Evolutionary conservation across 1,140 invertebrate species (phyloP), one percentile per base, ranked within the genome.

Genomic region (Proctacanthus coquilletti): DNA sequence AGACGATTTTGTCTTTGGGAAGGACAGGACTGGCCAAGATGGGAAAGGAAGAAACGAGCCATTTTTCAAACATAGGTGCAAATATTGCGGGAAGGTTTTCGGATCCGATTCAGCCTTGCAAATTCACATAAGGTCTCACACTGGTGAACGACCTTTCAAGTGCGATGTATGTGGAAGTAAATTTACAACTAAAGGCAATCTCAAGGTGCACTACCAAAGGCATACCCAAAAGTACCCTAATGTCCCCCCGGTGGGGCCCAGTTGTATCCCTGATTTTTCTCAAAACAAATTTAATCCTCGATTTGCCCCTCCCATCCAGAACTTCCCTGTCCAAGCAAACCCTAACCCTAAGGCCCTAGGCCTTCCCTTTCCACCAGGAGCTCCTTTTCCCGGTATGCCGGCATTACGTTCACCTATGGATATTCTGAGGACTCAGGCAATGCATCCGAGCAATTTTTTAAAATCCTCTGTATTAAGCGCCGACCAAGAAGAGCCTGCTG

Each of bases 81-180:
- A 85, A 45, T 96, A 95, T 62, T 99, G 95, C 62, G 89, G 89
- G 52, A 99, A 99, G 73, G 88, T 95, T 45, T 96, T 96, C 56
- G 91, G 91, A 49, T 93, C 86, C 53, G 92, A 96, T 65, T 91
- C 85, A 14, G 88, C 88, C 5, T 72, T 95, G 23, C 88, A 93
- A 69, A 93, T 93, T 53, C 89, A 93, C 70, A 84, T 94, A 63
- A 72, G 88, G 47, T 91, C 87, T 18, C 91, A 95, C 62, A 95
- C 89, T 52, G 89, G 94, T 48, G 94, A 98, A 72, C 73, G 92
- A 41, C 94, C 94, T 23, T 98, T 93, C 68, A 91, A 92, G 62
- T 98, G 94, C 70, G 95, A 95, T 64, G 86, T 97, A 42, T 98
- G 94, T 67, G 89, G 91, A 39, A 92, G 87, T 63, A 73, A 87